These are phyloP conservation scores for Sapajus apella DNA, from an alignment of 2,113 vertebrate species.

Conservation along the genomic window DNA sequence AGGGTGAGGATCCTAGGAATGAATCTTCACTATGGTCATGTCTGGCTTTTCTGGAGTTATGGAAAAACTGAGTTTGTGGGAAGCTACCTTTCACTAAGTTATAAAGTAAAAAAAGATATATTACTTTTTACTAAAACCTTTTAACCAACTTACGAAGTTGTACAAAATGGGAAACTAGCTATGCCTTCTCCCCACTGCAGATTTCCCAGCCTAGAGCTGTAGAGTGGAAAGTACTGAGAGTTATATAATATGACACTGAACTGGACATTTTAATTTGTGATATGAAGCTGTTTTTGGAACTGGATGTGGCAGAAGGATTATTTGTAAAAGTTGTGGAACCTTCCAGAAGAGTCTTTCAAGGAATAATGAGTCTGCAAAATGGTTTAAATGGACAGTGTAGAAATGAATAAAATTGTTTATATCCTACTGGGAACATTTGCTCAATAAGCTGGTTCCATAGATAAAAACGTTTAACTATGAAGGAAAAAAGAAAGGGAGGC, in stretches of 20 bases:
- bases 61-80: not conserved
- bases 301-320: not conserved
- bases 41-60: not conserved
- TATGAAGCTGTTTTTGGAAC: not conserved
- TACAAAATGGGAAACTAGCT: not conserved
- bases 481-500: not conserved
- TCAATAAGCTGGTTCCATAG: not conserved
- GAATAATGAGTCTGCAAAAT: not conserved
- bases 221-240: not conserved
- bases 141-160: not conserved
- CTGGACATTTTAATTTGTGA: not conserved
- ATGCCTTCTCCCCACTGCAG: not conserved
- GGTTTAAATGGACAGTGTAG: not conserved
- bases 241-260: not conserved
- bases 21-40: too few relatives aligned
- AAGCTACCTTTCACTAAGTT: not conserved
- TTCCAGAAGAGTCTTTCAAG: not conserved
- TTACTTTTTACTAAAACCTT: not conserved
- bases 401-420: not conserved
- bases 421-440: not conserved
- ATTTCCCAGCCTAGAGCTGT: not conserved
- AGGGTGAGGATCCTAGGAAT: not conserved
- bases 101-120: not conserved
- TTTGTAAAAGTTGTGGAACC: not conserved
- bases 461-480: not conserved